Evolutionary conservation across 1,140 invertebrate genomes (phyloP).

Genomic region (Polypedilum pembai): DNA sequence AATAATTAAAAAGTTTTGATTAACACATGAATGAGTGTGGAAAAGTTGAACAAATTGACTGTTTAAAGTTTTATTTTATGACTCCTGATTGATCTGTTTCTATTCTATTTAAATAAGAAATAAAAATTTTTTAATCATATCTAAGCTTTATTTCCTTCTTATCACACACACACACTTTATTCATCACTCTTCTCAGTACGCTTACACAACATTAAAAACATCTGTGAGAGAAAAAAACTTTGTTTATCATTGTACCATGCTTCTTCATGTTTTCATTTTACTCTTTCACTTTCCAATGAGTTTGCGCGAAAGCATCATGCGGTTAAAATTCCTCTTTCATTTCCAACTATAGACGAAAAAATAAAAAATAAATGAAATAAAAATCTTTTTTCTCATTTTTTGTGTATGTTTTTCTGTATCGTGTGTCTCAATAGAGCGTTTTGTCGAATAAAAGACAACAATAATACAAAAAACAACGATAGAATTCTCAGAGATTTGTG

Average conservation of each 20-base stretch:
- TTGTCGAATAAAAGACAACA: neutral
- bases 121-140: too few relatives aligned
- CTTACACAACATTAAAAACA: neutral
- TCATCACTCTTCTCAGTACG: neutral
- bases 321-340: neutral
- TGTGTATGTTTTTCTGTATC: neutral
- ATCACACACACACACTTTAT: neutral
- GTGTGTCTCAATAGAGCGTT: constrained; percentile 15
- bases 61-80: too few relatives aligned
- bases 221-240: too few relatives aligned
- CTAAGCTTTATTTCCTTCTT: neutral
- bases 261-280: neutral
- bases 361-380: neutral
- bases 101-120: too few relatives aligned
- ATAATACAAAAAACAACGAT: constrained; percentile 1
- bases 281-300: neutral
- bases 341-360: neutral
- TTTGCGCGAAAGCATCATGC: neutral
- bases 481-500: neutral
- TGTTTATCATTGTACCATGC: too few relatives aligned
- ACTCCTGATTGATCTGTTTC: too few relatives aligned
- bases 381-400: neutral
- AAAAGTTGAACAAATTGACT: too few relatives aligned
- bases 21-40: too few relatives aligned
- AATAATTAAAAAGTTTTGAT: too few relatives aligned